phyloP scores from a whole-genome alignment of 2,888 invertebrate species.

The Oeneis ivallda region DNA sequence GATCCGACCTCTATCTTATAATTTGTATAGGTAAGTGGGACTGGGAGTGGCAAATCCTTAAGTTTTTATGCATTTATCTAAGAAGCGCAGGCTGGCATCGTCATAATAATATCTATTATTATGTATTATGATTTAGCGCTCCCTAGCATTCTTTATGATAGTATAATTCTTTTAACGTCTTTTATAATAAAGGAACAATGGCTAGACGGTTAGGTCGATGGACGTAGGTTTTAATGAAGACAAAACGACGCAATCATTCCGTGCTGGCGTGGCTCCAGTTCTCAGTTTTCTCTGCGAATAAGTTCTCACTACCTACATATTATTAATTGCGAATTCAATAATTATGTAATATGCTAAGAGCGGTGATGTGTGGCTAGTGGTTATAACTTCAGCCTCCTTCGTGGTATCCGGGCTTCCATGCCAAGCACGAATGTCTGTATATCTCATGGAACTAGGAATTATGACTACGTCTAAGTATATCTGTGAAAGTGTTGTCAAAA shows the following conservation, averaged over 20 bases:
- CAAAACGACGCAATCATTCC: constrained; percentile 20
- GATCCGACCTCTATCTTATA: no score
- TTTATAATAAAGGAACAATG: constrained; percentile 18
- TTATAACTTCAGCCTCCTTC: no score
- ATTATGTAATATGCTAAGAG: not conserved
- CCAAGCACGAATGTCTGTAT: no score
- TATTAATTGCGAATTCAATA: constrained; percentile 2
- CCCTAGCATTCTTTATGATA: not conserved
- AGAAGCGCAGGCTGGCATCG: not conserved
- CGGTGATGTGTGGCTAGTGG: no score
- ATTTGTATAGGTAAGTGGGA: no score
- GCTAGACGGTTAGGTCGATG: constrained; percentile 17
- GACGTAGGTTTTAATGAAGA: constrained; percentile 24
- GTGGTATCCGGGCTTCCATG: no score
- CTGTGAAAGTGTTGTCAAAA: no score
- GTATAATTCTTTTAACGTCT: constrained; percentile 9
- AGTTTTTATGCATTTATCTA: not conserved
- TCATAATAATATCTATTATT: not conserved
- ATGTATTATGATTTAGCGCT: not conserved
- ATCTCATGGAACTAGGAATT: no score
- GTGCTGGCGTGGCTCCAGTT: constrained; percentile 21
- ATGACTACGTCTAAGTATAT: no score
- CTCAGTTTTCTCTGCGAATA: constrained; percentile 23
- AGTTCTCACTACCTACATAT: constrained; percentile 7
- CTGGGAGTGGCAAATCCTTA: no score